Evolutionary conservation across 2,797 vertebrate species (phyloP).

Genomic region (Acanthiza pusilla): DNA sequence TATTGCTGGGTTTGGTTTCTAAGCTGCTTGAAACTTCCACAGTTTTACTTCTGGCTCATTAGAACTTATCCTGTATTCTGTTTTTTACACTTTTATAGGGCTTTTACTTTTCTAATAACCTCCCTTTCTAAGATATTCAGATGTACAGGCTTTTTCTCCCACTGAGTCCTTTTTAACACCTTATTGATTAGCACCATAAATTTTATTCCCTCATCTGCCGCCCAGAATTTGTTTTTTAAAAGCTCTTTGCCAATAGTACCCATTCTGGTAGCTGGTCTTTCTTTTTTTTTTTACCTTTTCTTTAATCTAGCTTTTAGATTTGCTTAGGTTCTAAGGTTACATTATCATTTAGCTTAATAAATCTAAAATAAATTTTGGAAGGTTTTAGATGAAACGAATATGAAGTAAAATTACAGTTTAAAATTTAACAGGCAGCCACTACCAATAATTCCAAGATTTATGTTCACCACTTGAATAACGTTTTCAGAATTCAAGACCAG

Average conservation of each 20-base stretch:
- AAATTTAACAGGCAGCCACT: not conserved
- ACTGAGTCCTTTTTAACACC: not conserved
- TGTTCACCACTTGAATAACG: not conserved
- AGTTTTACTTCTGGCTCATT: not conserved
- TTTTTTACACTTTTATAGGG: not conserved
- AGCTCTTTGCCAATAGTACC: not conserved
- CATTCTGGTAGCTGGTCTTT: too few relatives aligned
- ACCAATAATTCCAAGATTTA: conserved; percentile 27
- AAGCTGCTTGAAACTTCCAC: not conserved
- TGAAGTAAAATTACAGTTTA: not conserved
- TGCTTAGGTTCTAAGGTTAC: not conserved
- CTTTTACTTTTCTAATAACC: not conserved
- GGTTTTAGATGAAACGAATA: not conserved
- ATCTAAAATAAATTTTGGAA: not conserved
- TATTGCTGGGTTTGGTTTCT: not conserved
- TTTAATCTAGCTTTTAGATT: not conserved
- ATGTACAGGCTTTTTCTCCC: not conserved
- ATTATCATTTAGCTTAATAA: not conserved
- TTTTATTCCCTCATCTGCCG: not conserved
- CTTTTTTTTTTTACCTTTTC: not conserved
- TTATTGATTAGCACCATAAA: not conserved
- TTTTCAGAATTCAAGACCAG: not conserved
- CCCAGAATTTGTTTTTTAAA: not conserved
- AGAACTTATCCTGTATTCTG: not conserved
- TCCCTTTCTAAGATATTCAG: not conserved